Percentiles rank a stretch among this genome's conserved stretches.
phyloP scores from a whole-genome alignment of 1,140 invertebrate genomes.

The Reticulitermes speratus region DNA sequence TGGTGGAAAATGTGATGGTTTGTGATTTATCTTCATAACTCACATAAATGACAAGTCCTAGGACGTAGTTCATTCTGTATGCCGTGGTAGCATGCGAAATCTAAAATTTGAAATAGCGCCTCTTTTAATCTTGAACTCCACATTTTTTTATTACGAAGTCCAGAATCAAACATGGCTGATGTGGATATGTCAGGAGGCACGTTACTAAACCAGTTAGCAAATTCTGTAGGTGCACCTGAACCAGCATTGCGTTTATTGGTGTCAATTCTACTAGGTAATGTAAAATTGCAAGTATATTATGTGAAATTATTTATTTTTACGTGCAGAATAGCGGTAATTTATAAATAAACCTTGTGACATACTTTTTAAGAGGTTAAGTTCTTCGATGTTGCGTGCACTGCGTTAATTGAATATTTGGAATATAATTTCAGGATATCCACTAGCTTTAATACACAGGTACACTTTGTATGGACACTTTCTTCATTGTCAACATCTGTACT shows the following conservation, averaged over 20 bases:
- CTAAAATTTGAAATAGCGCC: neutral
- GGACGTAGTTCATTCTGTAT: too few relatives aligned
- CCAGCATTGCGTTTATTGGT: constrained; percentile 33
- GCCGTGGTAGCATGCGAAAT: too few relatives aligned
- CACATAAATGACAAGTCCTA: too few relatives aligned
- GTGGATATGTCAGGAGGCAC: neutral
- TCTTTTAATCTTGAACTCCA: neutral
- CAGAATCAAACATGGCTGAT: neutral
- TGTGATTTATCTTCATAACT: too few relatives aligned
- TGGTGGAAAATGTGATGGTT: too few relatives aligned
- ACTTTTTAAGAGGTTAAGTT: neutral
- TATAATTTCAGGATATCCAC: constrained; percentile 31
- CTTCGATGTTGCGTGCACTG: neutral
- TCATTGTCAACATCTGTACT: constrained; percentile 30
- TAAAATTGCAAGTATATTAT: neutral
- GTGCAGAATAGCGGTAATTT: neutral
- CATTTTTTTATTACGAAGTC: neutral
- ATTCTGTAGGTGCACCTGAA: constrained; percentile 30
- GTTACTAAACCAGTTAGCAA: constrained; percentile 26
- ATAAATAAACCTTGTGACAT: neutral
- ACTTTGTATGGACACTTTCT: constrained; percentile 30
- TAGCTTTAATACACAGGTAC: constrained; percentile 33
- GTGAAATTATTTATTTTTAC: neutral
- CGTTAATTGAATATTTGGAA: neutral
- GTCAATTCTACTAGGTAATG: constrained; percentile 33